Conservation (phyloP, 2,113 vertebrate species). For the Chunga burmeisteri region DNA sequence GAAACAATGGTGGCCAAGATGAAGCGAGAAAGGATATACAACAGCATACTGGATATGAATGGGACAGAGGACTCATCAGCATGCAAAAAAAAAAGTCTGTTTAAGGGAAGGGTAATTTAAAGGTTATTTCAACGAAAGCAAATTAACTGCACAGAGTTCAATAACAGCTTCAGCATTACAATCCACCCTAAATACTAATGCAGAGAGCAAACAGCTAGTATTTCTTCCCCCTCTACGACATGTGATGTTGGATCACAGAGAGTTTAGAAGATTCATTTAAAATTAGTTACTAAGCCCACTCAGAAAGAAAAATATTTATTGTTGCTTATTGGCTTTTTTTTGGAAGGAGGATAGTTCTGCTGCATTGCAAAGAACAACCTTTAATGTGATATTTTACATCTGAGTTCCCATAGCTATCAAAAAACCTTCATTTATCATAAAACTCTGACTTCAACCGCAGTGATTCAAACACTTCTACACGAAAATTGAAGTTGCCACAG, state of each 20-base stretch:
- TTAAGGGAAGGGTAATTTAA: constrained; percentile 42
- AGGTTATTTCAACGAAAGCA: constrained; percentile 50
- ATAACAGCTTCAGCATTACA: constrained; percentile 20
- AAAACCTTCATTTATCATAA: background rate
- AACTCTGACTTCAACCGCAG: background rate
- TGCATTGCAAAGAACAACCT: background rate
- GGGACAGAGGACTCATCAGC: background rate
- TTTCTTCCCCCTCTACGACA: background rate
- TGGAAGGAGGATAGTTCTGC: background rate
- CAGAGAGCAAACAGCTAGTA: background rate
- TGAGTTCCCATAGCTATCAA: background rate
- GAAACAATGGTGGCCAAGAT: background rate
- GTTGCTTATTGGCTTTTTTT: background rate
- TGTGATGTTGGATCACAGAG: background rate
- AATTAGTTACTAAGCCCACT: background rate
- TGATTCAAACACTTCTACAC: background rate
- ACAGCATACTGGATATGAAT: background rate
- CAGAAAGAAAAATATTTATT: constrained; percentile 34
- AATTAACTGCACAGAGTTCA: constrained; percentile 16
- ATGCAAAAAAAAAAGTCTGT: background rate
- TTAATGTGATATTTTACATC: background rate
- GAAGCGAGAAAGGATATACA: background rate
- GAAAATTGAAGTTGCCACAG: background rate
- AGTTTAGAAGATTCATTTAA: constrained; percentile 12
- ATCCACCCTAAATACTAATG: constrained; percentile 24